These are phyloP conservation scores for Allygus modestus DNA, from an alignment of 2,888 invertebrate genomes.

Conservation along the genomic window DNA sequence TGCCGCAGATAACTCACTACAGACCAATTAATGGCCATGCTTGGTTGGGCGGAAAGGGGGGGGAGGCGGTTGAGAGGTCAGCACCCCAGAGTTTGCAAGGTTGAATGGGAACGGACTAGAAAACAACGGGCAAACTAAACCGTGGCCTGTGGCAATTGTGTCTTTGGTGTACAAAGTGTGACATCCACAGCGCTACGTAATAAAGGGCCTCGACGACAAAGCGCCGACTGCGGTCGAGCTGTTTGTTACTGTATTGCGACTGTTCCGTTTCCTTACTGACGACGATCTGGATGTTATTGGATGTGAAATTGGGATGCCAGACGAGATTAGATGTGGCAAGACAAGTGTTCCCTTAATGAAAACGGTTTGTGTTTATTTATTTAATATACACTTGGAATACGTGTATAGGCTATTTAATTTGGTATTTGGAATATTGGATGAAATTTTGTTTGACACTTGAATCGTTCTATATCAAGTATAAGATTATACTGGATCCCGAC, in stretches of 20 bases:
- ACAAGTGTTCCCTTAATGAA: too few relatives aligned
- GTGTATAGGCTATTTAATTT: too few relatives aligned
- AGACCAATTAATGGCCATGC: too few relatives aligned
- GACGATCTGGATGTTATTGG: not conserved
- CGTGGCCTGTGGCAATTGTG: not conserved
- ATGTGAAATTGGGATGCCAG: not conserved
- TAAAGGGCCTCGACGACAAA: constrained; percentile 1
- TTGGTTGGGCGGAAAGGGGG: not conserved
- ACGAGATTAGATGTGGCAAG: too few relatives aligned
- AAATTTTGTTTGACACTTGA: too few relatives aligned
- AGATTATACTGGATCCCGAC: too few relatives aligned
- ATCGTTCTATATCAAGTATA: too few relatives aligned
- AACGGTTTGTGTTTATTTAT: too few relatives aligned
- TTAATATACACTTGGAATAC: too few relatives aligned
- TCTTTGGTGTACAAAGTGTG: not conserved
- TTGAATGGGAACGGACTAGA: not conserved
- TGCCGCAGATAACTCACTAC: too few relatives aligned
- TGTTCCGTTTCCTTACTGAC: not conserved
- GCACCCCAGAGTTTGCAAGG: constrained; percentile 11
- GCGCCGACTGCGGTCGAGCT: not conserved
- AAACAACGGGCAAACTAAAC: not conserved
- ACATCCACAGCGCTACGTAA: not conserved
- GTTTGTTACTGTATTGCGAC: not conserved
- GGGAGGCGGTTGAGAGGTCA: not conserved
- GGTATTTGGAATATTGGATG: too few relatives aligned